Evolutionary conservation across 2,888 invertebrate species (phyloP), one percentile per base, ranked within the genome.

Genomic region (Drosophila affinis): DNA sequence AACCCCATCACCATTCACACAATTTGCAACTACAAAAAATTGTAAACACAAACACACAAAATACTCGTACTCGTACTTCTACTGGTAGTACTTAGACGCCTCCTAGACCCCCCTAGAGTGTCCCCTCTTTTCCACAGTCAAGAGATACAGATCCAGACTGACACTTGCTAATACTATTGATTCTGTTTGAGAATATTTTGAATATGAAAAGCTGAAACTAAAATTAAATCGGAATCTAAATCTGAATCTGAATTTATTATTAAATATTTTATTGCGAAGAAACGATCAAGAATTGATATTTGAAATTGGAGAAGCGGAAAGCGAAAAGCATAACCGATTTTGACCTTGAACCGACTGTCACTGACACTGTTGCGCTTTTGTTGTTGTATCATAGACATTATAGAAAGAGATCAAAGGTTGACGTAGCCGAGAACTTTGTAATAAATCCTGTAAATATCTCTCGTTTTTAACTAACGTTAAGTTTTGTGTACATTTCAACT

Each of bases 361-460:
- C 74, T 86, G 87, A 88, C 87, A 87, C 75, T 83, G 87, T 83
- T 88, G 84, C 88, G 88, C 84, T 88, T 88, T 83, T 83, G 84
- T 83, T 83, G 87, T 83, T 83, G 88, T 83, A 83, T 64, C 74
- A 88, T 88, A 83, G 75, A 83, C 63, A 67, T 64, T 59, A 77
- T 62, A 69, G 60, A 60, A 73, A 63, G 59, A 73, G 53, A 56
- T 67, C 59, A 64, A 64, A 77, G 79, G 63, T 76, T 63, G 71
- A 67, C 70, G 56, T 74, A 76, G 67, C 65, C 75, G 72, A 78
- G 62, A 76, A 78, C 72, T 84, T 65, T 81, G 81, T 87, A 81
- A 84, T 74, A 81, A 80, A 76, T 58, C 59, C 59, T 72, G 75
- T 73, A 75, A 58, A 76, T 73, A 74, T 62, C 53, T 72, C 48